Evolutionary conservation across 2,797 vertebrate species (phyloP).

Genomic region (Prionace glauca): DNA sequence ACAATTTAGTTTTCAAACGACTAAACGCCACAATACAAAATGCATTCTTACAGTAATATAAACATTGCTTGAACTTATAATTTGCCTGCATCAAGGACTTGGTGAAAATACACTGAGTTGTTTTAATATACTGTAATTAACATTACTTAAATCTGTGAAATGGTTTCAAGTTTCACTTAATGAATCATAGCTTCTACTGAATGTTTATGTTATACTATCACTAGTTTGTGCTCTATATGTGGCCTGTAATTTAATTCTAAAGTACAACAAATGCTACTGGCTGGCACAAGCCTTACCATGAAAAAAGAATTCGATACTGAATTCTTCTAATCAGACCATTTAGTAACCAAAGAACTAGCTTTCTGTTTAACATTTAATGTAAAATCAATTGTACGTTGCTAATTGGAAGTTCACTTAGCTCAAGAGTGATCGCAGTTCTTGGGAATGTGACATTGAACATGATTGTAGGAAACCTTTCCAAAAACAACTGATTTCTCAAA

Average conservation of each 20-base stretch:
- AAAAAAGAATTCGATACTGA: background rate
- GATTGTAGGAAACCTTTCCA: background rate
- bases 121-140: constrained; percentile 24
- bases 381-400: background rate
- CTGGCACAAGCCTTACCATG: background rate
- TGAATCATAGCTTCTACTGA: background rate
- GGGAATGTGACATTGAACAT: background rate
- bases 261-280: background rate
- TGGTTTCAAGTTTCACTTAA: background rate
- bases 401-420: background rate
- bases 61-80: constrained; percentile 15
- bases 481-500: constrained; percentile 6
- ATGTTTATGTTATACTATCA: background rate
- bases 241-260: constrained; percentile 4
- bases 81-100: background rate
- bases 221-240: background rate
- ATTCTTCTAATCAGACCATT: background rate
- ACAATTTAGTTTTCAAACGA: background rate
- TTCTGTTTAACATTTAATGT: background rate
- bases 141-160: background rate
- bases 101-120: background rate
- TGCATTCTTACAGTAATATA: background rate
- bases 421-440: background rate
- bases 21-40: background rate
- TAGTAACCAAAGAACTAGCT: background rate